Evolutionary conservation across 2,888 invertebrate species (phyloP).

Genomic region (Glomeris marginata): DNA sequence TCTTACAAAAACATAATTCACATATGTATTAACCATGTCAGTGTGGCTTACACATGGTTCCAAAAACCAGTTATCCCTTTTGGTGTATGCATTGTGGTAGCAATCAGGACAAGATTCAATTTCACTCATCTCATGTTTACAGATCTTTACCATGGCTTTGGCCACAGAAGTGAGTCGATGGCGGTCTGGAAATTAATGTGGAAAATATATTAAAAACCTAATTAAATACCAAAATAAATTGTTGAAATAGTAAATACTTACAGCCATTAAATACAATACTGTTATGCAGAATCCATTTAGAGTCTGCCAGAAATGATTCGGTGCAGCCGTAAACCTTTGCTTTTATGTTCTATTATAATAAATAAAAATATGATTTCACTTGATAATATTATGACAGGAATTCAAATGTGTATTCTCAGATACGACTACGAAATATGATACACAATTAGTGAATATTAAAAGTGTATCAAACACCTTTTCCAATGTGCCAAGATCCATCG

Average conservation of each 20-base stretch:
- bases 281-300: constrained; percentile 88
- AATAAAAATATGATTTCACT: too few relatives aligned
- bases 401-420: too few relatives aligned
- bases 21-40: not conserved
- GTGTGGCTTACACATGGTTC: constrained; percentile 56
- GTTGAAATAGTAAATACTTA: constrained; percentile 34
- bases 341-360: constrained; percentile 46
- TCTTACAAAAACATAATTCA: not conserved
- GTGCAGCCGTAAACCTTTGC: constrained; percentile 65
- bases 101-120: constrained; percentile 89
- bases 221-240: not conserved
- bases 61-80: constrained; percentile 71
- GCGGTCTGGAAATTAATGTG: constrained; percentile 41
- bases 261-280: constrained; percentile 78
- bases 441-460: too few relatives aligned
- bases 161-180: constrained; percentile 61
- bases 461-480: constrained; percentile 32
- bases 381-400: too few relatives aligned
- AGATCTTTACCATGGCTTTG: constrained; percentile 62
- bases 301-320: constrained; percentile 75
- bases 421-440: too few relatives aligned
- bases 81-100: constrained; percentile 68
- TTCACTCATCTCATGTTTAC: constrained; percentile 76
- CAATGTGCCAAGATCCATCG: constrained; percentile 65
- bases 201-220: not conserved